Percentiles rank a stretch among this genome's conserved stretches.
Conservation (phyloP, 1,140 invertebrate genomes). For the Camponotus floridanus region DNA sequence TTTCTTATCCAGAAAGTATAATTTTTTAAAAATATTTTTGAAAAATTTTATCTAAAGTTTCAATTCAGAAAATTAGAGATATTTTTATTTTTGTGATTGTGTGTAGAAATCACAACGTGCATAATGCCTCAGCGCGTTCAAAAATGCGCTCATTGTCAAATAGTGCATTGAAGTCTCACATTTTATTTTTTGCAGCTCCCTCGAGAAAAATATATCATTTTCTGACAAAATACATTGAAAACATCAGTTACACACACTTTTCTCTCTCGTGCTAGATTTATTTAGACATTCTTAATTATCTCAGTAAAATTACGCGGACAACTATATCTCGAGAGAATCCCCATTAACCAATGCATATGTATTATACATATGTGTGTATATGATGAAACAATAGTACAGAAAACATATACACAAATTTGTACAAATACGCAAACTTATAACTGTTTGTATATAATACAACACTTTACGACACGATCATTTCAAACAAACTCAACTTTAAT, state of each 20-base stretch:
- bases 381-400: no score
- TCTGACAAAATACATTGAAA: background rate
- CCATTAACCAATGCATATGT: background rate
- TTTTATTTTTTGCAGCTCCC: no score
- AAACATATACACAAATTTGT: background rate
- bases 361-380: background rate
- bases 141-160: background rate
- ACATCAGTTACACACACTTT: background rate
- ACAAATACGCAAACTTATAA: background rate
- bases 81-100: background rate
- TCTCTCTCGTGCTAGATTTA: background rate
- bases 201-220: background rate
- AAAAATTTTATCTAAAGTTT: no score
- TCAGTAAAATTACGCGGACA: slow-evolving; percentile 14
- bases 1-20: no score
- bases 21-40: no score
- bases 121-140: no score
- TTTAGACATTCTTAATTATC: background rate
- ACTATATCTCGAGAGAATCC: slow-evolving; percentile 3
- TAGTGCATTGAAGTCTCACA: background rate
- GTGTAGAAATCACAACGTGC: background rate
- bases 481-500: no score
- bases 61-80: background rate
- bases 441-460: background rate
- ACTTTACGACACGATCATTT: no score